Evolutionary conservation across 2,888 invertebrate species (phyloP), one percentile per base, ranked within the genome.

Genomic region (Papilio demoleus): DNA sequence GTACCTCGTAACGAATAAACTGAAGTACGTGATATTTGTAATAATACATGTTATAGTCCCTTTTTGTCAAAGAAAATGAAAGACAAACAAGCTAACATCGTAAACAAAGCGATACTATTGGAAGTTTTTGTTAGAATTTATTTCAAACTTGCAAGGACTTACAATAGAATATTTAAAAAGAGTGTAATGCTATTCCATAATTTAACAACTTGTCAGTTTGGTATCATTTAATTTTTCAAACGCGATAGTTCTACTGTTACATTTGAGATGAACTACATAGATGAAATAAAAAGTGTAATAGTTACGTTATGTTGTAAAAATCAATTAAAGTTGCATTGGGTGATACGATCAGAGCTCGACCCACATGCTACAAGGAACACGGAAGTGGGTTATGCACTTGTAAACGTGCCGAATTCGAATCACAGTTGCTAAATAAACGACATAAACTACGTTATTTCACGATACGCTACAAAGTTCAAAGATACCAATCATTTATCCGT

Each of bases 311-410:
- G n/a, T 59, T 59, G 53, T 53, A 64, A 27, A 53, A 64, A 64
- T 61, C 62, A 61, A 67, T 50, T 34, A 56, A 42, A 22, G 22
- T 31, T 53, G 12, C 36, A 22, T 60, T 47, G 24, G 38, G 6
- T 34, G 62, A 67, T 63, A 67, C 42, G 19, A 67, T 67, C 67
- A 36, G 38, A 59, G 64, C 60, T 27, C 38, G 67, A 64, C 59
- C 68, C 42, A 68, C 64, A 40, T 58, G 59, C 62, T 61, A 56
- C 38, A 59, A 68, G 47, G 22, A 60, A 60, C 38, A 60, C 64
- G 68, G 65, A 68, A 68, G 47, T 59, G 40, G 58, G 63, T 58
- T 67, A 62, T 36, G 64, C 50, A 60, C 34, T 38, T 68, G 68
- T 68, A 38, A 64, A 68, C 64, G 68, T 68, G 50, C 38, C 40